Evolutionary conservation across 1,140 invertebrate species (phyloP).

Genomic region (Hyles euphorbiae): DNA sequence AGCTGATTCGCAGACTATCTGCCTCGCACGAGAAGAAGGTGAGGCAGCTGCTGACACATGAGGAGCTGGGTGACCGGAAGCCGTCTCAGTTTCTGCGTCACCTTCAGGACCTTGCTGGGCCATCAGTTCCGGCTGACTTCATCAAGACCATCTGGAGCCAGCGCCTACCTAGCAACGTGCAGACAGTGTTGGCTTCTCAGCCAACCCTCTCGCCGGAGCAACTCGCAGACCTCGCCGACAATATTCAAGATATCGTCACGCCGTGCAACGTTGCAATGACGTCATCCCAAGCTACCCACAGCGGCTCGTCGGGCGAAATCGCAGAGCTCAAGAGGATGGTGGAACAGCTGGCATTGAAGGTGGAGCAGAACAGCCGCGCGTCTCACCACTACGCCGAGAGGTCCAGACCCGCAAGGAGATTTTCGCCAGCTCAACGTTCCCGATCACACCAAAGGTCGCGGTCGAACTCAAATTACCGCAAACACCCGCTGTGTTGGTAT

Average conservation of each 20-base stretch:
- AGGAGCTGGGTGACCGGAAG: slow-evolving; percentile 44
- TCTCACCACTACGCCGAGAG: too few species aligned
- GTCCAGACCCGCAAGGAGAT: too few species aligned
- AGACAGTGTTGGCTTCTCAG: background rate
- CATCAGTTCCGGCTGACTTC: slow-evolving; percentile 27
- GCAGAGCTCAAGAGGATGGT: background rate
- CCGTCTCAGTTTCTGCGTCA: slow-evolving; percentile 26
- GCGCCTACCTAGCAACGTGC: background rate
- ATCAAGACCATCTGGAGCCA: slow-evolving; percentile 16
- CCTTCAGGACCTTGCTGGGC: slow-evolving; percentile 22
- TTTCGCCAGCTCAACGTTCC: background rate
- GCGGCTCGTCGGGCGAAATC: background rate
- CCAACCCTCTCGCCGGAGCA: background rate
- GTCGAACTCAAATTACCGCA: background rate
- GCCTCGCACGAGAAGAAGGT: slow-evolving; percentile 31
- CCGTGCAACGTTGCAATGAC: background rate
- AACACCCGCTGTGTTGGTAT: slow-evolving; percentile 9
- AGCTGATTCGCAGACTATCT: slow-evolving; percentile 29
- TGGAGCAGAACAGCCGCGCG: too few species aligned
- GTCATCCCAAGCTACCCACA: background rate
- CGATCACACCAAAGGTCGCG: background rate
- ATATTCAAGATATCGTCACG: background rate
- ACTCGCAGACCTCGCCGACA: background rate
- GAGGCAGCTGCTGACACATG: slow-evolving; percentile 29
- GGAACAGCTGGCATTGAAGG: background rate